phyloP scores from a whole-genome alignment of 2,113 vertebrate genomes.

The Erythrolamprus reginae region DNA sequence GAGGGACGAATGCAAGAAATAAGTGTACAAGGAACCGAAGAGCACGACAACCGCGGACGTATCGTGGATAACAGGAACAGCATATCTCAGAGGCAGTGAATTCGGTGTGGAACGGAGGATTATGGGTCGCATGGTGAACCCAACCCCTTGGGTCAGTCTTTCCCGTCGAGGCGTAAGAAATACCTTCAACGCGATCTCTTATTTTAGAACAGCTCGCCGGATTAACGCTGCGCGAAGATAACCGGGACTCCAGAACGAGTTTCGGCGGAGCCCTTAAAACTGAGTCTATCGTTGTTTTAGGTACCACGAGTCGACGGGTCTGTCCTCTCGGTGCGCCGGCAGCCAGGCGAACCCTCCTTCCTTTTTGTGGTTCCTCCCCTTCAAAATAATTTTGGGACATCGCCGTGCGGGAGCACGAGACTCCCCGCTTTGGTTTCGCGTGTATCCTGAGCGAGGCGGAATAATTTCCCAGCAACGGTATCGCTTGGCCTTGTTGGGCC shows the following conservation, averaged over 20 bases:
- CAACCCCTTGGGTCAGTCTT: not conserved
- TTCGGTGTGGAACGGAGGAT: not conserved
- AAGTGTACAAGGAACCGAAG: not conserved
- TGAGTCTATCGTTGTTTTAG: not conserved
- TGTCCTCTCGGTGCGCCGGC: rapidly evolving
- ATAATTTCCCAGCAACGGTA: not conserved
- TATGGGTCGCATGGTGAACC: not conserved
- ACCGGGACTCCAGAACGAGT: not conserved
- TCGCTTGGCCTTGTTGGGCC: rapidly evolving
- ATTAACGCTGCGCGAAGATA: rapidly evolving
- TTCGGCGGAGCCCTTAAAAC: not conserved
- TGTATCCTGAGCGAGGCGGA: not conserved
- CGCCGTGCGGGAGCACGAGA: too few relatives aligned
- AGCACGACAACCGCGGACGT: too few relatives aligned
- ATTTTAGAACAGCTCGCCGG: too few relatives aligned
- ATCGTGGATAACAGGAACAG: not conserved
- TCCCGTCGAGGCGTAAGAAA: too few relatives aligned
- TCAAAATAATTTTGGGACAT: too few relatives aligned
- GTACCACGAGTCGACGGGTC: rapidly evolving
- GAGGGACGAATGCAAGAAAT: not conserved
- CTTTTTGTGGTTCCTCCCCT: not conserved
- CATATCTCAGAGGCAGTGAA: not conserved
- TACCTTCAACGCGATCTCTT: not conserved
- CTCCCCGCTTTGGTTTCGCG: not conserved
- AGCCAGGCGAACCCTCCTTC: not conserved